phyloP scores from a whole-genome alignment of 2,888 invertebrate species.

The Epinotia bilunana region DNA sequence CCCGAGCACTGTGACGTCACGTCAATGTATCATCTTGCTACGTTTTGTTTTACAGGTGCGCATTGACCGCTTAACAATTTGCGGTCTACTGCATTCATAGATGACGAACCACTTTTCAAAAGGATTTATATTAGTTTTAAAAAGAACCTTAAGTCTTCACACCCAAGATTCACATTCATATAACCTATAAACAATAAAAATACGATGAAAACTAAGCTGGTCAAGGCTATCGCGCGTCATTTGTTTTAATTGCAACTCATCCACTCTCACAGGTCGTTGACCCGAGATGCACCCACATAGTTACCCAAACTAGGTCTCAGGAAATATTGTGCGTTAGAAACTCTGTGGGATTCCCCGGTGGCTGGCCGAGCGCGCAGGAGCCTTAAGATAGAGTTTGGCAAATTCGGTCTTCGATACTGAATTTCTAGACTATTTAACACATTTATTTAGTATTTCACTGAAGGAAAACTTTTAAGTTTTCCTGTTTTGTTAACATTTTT shows the following conservation, averaged over 20 bases:
- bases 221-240: constrained; percentile 2
- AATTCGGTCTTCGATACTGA: background rate
- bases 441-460: no score
- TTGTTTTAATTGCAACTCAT: background rate
- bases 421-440: no score
- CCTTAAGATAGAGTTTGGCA: constrained; percentile 11
- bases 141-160: background rate
- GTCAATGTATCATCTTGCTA: background rate
- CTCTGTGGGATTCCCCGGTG: constrained; percentile 11
- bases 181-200: background rate
- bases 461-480: no score
- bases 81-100: constrained; percentile 7
- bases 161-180: background rate
- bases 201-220: background rate
- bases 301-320: constrained; percentile 19
- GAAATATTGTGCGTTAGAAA: constrained; percentile 25
- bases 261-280: constrained; percentile 14
- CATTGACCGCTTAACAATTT: background rate
- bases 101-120: background rate
- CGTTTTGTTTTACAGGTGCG: constrained; percentile 2
- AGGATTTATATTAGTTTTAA: background rate
- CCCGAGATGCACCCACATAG: constrained; percentile 7
- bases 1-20: no score
- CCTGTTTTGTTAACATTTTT: no score
- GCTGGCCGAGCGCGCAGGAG: background rate